Percentiles rank a stretch among this genome's conserved stretches.
These are phyloP conservation scores for Lasioglossum albipes DNA, from an alignment of 1,140 invertebrate species.

Conservation along the genomic window DNA sequence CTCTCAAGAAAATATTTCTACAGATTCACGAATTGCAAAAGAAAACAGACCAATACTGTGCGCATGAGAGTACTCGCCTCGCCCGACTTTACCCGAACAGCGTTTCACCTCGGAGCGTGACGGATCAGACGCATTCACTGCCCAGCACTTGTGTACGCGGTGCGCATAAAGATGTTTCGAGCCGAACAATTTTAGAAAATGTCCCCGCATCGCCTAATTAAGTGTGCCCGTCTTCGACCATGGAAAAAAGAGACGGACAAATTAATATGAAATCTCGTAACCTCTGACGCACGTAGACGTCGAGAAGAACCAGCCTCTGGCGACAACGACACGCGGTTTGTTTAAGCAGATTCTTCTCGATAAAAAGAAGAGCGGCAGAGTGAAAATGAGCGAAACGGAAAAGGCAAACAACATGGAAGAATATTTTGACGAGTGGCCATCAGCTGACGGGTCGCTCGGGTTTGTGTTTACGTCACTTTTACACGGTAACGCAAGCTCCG, in stretches of 20 bases:
- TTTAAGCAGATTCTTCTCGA: neutral
- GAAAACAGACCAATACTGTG: too few species aligned
- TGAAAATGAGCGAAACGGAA: neutral
- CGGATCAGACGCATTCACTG: too few species aligned
- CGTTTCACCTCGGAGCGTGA: too few species aligned
- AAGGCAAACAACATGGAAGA: neutral
- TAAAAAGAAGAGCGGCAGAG: neutral
- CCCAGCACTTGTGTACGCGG: too few species aligned
- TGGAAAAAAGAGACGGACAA: neutral
- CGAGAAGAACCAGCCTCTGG: neutral
- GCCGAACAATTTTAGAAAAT: too few species aligned
- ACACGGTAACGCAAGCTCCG: constrained; percentile 66
- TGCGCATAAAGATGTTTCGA: too few species aligned
- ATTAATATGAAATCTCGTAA: neutral
- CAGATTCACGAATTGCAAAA: too few species aligned
- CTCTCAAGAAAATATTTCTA: too few species aligned
- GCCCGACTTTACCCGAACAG: too few species aligned
- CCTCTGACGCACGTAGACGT: neutral
- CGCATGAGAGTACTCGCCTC: too few species aligned
- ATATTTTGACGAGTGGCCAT: neutral
- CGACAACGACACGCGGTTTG: neutral
- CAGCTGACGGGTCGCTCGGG: neutral
- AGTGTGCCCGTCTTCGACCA: neutral
- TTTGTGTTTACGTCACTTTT: constrained; percentile 69
- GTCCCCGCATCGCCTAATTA: neutral